phyloP scores from a whole-genome alignment of 2,113 vertebrate species.

The Ploceus nigricollis region DNA sequence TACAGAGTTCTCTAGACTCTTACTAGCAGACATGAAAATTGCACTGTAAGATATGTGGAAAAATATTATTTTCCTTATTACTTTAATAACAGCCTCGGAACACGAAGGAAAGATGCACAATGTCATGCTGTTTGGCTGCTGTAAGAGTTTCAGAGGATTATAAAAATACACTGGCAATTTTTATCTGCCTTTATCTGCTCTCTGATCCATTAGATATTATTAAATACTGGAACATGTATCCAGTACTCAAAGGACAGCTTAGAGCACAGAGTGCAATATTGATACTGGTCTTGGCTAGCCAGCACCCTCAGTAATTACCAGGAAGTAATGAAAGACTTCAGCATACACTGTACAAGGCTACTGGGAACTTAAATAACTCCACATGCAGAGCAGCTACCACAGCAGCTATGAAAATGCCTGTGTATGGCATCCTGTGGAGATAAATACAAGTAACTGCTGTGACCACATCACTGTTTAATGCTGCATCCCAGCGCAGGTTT shows the following conservation, averaged over 20 bases:
- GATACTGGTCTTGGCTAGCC: not conserved
- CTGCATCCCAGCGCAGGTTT: not conserved
- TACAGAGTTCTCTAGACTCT: not conserved
- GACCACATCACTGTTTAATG: not conserved
- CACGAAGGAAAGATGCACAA: not conserved
- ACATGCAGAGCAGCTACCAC: not conserved
- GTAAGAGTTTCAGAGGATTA: not conserved
- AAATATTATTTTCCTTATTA: not conserved
- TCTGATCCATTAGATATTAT: not conserved
- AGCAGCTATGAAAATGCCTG: not conserved
- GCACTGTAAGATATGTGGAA: not conserved
- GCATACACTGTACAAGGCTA: not conserved
- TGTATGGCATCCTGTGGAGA: not conserved
- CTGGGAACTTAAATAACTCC: not conserved
- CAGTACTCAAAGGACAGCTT: not conserved
- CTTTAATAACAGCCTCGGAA: not conserved
- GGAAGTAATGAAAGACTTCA: not conserved
- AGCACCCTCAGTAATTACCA: not conserved
- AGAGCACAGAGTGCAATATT: not conserved
- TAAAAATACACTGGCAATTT: not conserved
- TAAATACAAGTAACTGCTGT: not conserved
- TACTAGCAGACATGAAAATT: not conserved
- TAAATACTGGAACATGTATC: not conserved
- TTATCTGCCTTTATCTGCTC: not conserved
- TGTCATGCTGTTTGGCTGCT: not conserved